Evolutionary conservation across 30 jellyfish, hydroid and myxozoan genomes (phyloP).

Genomic region (Turritopsis dohrnii): DNA sequence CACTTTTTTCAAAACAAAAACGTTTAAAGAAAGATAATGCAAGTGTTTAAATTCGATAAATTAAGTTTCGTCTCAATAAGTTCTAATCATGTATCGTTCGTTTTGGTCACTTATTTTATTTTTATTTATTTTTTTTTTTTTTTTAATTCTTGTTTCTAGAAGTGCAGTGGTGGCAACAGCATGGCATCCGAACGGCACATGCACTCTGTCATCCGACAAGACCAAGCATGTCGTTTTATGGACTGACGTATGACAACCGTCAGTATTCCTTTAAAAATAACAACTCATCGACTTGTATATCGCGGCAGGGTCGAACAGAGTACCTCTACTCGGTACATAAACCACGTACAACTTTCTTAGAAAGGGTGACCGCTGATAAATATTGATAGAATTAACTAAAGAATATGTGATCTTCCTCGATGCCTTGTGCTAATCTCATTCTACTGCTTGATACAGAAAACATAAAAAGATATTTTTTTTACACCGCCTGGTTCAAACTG

Average conservation of each 20-base stretch:
- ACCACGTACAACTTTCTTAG: neutral
- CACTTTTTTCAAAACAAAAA: too few species aligned
- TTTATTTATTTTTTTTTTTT: neutral
- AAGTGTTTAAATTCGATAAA: too few species aligned
- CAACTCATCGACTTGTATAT: too few species aligned
- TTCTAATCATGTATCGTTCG: too few species aligned
- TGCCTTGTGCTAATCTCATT: neutral
- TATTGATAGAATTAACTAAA: neutral
- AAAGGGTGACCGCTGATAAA: neutral
- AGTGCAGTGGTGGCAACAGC: conserved; percentile 89
- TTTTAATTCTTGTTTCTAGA: conserved; percentile 31
- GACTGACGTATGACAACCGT: conserved; percentile 63
- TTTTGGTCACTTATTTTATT: too few species aligned
- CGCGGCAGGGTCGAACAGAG: neutral
- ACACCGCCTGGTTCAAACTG: neutral
- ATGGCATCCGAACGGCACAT: conserved; percentile 93
- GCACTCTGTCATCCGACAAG: conserved; percentile 68
- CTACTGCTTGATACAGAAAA: neutral
- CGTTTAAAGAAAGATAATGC: too few species aligned
- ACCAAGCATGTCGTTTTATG: conserved; percentile 76
- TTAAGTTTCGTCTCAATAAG: too few species aligned
- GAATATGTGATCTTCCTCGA: neutral
- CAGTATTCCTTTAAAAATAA: neutral
- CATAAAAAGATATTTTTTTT: too few species aligned
- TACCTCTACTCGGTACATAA: neutral